A percentile compares a stretch with the other conserved stretches of the same genome.
Conservation (phyloP, 2,113 vertebrate species). For the Dolichotis patagonum region DNA sequence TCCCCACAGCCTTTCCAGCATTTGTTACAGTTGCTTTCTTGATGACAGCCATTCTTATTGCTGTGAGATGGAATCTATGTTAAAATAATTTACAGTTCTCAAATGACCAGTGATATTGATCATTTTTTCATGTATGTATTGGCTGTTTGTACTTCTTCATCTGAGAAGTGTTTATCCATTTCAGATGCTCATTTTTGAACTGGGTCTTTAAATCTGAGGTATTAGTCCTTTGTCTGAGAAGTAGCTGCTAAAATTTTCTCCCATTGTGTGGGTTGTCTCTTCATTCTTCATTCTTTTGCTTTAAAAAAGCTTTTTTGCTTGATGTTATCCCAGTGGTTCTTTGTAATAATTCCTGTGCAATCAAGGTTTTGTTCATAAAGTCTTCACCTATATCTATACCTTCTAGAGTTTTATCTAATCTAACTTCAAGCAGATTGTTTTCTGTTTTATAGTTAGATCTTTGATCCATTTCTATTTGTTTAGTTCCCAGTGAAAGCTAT, state of each 20-base stretch:
- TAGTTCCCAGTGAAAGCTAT: neutral
- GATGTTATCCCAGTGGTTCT: neutral
- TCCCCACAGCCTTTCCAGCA: neutral
- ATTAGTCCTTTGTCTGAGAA: neutral
- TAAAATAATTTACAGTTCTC: neutral
- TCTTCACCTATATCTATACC: neutral
- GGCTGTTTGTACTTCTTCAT: neutral
- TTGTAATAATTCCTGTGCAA: neutral
- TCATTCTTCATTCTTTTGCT: neutral
- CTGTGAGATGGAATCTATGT: neutral
- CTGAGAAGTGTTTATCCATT: neutral
- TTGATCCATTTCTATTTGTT: neutral
- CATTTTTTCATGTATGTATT: neutral
- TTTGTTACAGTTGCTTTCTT: neutral
- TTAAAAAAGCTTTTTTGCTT: neutral
- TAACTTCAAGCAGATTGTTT: neutral
- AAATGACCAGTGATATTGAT: neutral
- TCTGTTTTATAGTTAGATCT: neutral
- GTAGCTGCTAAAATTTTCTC: neutral
- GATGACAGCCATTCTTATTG: neutral
- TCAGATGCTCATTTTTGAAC: neutral
- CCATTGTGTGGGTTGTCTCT: neutral
- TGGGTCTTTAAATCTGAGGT: neutral
- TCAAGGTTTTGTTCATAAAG: neutral
- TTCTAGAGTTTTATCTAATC: neutral